These are phyloP conservation scores for Metacarcinus magister DNA, from an alignment of 2,888 invertebrate species.

Conservation along the genomic window DNA sequence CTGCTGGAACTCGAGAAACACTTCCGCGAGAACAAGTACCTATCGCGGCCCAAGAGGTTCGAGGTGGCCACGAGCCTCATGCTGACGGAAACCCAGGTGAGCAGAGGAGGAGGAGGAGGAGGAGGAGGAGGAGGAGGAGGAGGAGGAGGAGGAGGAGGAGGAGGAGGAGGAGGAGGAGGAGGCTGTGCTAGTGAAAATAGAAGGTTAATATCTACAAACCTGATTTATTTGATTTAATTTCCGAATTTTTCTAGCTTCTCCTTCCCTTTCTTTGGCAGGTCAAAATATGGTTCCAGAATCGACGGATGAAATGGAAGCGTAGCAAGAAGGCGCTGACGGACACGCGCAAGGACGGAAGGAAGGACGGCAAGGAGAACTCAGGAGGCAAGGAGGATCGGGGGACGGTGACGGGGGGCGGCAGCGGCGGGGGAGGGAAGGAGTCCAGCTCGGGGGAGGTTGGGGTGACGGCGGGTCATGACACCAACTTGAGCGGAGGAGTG, in stretches of 20 bases:
- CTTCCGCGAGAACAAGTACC: conserved; percentile 99
- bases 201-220: not conserved
- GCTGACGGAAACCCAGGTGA: conserved; percentile 99
- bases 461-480: conserved; percentile 40
- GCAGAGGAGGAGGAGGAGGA: conserved; percentile 9
- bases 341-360: conserved; percentile 74
- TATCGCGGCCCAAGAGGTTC: conserved; percentile 98
- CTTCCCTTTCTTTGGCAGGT: conserved; percentile 88
- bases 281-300: conserved; percentile 99
- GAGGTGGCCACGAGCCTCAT: conserved; percentile 99
- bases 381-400: conserved; percentile 57
- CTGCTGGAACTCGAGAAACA: conserved; percentile 98
- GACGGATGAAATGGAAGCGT: conserved; percentile 99
- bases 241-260: too few species aligned
- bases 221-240: not conserved
- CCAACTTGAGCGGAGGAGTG: conserved; percentile 47
- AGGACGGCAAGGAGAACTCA: conserved; percentile 72
- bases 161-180: too few species aligned
- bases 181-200: not conserved
- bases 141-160: not conserved
- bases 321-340: conserved; percentile 94
- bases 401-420: conserved; percentile 16
- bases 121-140: not conserved
- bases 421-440: conserved; percentile 61
- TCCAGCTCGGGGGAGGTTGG: not conserved